phyloP scores from a whole-genome alignment of 2,113 vertebrate genomes.

The Mormoops blainvillei region DNA sequence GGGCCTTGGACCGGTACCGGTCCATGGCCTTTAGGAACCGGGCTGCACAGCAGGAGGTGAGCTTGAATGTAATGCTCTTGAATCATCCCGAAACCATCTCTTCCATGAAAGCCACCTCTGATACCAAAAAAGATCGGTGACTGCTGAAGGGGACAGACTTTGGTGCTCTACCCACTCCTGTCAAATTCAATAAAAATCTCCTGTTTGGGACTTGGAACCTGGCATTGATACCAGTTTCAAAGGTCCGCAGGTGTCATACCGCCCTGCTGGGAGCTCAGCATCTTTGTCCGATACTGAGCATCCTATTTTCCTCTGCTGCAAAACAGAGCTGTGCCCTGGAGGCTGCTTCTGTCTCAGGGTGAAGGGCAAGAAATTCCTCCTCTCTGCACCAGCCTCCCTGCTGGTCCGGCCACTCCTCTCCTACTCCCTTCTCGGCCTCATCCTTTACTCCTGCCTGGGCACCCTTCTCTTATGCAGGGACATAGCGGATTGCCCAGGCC shows the following conservation, averaged over 20 bases:
- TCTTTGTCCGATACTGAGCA: neutral
- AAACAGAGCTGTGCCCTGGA: neutral
- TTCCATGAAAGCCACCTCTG: too few species aligned
- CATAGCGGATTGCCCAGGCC: neutral
- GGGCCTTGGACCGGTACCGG: too few species aligned
- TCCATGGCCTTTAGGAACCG: too few species aligned
- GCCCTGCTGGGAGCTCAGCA: neutral
- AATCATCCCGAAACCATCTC: too few species aligned
- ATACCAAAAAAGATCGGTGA: too few species aligned
- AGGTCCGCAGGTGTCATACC: neutral
- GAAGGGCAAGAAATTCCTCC: neutral
- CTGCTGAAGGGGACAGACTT: neutral
- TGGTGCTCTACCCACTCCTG: neutral
- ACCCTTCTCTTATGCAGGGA: neutral
- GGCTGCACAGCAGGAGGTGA: too few species aligned
- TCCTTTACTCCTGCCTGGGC: neutral
- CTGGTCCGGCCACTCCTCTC: rapidly evolving
- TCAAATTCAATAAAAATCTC: neutral
- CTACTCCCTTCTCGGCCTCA: neutral
- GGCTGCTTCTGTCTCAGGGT: neutral
- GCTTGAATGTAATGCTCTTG: too few species aligned
- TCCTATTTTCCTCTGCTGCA: neutral
- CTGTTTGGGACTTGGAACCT: neutral
- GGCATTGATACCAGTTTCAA: neutral
- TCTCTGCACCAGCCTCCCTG: neutral